Conservation (phyloP, 2,797 vertebrate species). For the Falco columbarius region DNA sequence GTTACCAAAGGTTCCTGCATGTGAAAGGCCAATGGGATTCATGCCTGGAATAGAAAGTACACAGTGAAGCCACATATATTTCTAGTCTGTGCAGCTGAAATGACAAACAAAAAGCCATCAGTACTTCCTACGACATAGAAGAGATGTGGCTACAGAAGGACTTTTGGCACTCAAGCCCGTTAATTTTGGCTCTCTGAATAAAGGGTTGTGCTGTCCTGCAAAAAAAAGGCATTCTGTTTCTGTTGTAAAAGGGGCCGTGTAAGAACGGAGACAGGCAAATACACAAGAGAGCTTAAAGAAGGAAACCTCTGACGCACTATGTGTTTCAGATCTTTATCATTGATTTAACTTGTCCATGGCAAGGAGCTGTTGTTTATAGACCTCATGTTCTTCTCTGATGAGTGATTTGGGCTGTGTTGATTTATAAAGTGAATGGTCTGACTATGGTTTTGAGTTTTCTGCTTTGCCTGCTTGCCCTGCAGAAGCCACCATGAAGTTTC, state of each 20-base stretch:
- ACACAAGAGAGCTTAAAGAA: conserved; percentile 36
- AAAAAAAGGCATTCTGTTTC: conserved; percentile 6
- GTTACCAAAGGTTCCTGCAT: neutral
- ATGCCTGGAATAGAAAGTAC: conserved; percentile 7
- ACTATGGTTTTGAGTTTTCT: neutral
- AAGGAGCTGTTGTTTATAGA: conserved; percentile 20
- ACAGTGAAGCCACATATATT: neutral
- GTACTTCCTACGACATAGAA: neutral
- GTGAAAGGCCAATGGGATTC: neutral
- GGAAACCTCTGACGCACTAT: neutral
- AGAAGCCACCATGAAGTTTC: neutral
- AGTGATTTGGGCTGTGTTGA: neutral
- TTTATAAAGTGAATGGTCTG: neutral
- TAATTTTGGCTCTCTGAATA: conserved; percentile 41
- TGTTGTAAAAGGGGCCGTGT: neutral
- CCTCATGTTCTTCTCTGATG: neutral
- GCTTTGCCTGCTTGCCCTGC: neutral
- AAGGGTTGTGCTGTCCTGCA: neutral
- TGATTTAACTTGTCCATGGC: neutral
- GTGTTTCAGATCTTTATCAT: conserved; percentile 50
- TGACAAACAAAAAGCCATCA: conserved; percentile 35
- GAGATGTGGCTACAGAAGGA: conserved; percentile 17
- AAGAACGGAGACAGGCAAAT: conserved; percentile 1
- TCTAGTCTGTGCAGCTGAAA: conserved; percentile 16
- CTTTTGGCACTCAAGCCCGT: neutral